Base-by-base conservation (phyloP, 2,113 vertebrate species). In the Gadus macrocephalus region DNA sequence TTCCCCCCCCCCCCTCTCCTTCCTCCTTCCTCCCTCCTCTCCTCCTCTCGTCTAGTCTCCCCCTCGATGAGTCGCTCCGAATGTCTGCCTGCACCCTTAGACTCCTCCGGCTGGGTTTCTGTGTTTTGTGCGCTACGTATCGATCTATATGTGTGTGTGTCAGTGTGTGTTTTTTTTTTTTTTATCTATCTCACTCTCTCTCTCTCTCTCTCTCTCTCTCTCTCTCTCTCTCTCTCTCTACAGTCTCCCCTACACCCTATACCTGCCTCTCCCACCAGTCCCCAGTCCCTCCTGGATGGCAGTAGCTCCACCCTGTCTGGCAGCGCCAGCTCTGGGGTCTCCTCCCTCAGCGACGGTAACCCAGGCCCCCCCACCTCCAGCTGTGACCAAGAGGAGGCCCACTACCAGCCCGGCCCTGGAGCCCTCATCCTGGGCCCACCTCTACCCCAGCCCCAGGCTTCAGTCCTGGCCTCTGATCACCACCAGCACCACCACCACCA, bases 241-340 rank as follows among this genome's bases (percentile, higher is more conserved):
- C 87, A 97, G 96, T 96, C 94, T 14, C 95, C 95, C 72, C 93
- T 97, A 68, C 97, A 96, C 72, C 95, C 95, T 70, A 98, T 97
- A 88, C 96, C 96, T 88, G 97, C 96, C 78, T 97, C 95, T 25
- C 97, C 95, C 85, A 98, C 95, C 88, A 98, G 96, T 92, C 96
- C 95, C 0, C 95, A 95, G 88, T 97, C 95, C 69, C 92, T 94
- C 83, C 93, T 97, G 84, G 95, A 96, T 83, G 96, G 96, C 90
- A 98, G 95, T 92, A 98, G 94, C 86, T 98, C 95, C 71, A 96
- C 96, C 5, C 80, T 98, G 73, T 98, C 96, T 0, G 97, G 95
- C 89, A 98, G 96, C 15, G 95, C 95, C 87, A 98, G 96, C 90
- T 97, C 95, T 0, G 96, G 96, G 0, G 95, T 99, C 74, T 99